Conservation (phyloP, 2,113 vertebrate genomes). For the Charadrius vociferus region DNA sequence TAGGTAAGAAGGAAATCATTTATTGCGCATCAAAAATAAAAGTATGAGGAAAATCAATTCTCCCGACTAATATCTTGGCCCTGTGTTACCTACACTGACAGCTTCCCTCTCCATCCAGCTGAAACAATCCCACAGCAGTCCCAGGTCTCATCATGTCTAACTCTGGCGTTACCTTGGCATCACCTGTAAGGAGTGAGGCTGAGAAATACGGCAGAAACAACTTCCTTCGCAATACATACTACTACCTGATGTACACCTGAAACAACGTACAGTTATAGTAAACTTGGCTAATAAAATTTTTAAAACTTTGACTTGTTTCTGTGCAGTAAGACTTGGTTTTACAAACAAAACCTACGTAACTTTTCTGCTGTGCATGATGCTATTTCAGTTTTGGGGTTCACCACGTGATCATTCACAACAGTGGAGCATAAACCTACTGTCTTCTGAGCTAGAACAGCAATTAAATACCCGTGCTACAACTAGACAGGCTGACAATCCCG, state of each 20-base stretch:
- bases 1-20: not conserved
- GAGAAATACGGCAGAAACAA: not conserved
- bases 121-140: not conserved
- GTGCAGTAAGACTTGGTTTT: not conserved
- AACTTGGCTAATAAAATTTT: not conserved
- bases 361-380: not conserved
- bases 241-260: not conserved
- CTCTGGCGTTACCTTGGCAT: not conserved
- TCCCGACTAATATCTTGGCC: not conserved
- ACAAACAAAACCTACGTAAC: not conserved
- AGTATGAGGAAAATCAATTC: not conserved
- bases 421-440: not conserved
- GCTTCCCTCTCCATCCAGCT: not conserved
- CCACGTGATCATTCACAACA: not conserved
- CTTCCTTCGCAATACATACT: not conserved
- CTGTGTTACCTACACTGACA: not conserved
- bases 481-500: not conserved
- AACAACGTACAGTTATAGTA: rapidly evolving
- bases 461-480: not conserved
- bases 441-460: not conserved
- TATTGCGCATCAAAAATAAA: not conserved
- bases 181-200: not conserved
- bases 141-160: not conserved
- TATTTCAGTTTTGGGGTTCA: not conserved
- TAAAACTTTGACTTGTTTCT: not conserved